phyloP scores from a whole-genome alignment of 2,888 invertebrate species.

The Ischnus inquisitorius region DNA sequence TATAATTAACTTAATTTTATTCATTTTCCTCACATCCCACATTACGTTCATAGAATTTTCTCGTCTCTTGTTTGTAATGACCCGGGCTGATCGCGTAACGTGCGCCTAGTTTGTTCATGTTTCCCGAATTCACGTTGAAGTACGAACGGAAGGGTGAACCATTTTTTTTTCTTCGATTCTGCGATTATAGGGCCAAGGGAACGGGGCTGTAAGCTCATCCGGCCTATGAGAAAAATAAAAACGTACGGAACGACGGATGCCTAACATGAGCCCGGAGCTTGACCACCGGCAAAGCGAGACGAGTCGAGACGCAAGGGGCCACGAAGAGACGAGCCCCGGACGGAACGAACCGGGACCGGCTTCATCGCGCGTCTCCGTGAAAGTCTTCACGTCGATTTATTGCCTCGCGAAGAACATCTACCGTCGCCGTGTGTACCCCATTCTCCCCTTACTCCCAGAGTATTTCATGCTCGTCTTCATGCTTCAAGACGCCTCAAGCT shows the following conservation, averaged over 20 bases:
- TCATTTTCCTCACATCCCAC: conserved; percentile 5
- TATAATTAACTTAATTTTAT: conserved; percentile 18
- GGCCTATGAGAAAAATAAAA: conserved; percentile 12
- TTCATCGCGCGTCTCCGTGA: conserved; percentile 67
- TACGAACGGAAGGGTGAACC: neutral
- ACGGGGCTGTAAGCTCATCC: conserved; percentile 7
- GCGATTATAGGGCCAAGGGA: conserved; percentile 7
- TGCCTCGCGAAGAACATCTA: conserved; percentile 62
- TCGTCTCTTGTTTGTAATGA: neutral
- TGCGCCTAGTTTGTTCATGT: neutral
- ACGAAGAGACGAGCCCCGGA: conserved; percentile 37
- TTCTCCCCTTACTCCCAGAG: conserved; percentile 25
- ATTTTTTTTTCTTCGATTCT: too few relatives aligned
- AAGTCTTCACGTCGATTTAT: conserved; percentile 69
- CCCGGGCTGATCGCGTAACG: neutral
- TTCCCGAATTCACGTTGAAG: neutral
- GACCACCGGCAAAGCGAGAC: conserved; percentile 68
- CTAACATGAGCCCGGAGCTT: conserved; percentile 61
- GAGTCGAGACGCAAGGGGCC: conserved; percentile 50
- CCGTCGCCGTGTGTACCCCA: conserved; percentile 53
- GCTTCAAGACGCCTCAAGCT: conserved; percentile 41
- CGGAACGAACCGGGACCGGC: conserved; percentile 62
- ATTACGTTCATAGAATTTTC: neutral
- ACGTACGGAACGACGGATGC: conserved; percentile 51
- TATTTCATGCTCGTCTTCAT: conserved; percentile 51